Conservation (phyloP, 2,888 invertebrate species). For the Azorinus chamasolen region DNA sequence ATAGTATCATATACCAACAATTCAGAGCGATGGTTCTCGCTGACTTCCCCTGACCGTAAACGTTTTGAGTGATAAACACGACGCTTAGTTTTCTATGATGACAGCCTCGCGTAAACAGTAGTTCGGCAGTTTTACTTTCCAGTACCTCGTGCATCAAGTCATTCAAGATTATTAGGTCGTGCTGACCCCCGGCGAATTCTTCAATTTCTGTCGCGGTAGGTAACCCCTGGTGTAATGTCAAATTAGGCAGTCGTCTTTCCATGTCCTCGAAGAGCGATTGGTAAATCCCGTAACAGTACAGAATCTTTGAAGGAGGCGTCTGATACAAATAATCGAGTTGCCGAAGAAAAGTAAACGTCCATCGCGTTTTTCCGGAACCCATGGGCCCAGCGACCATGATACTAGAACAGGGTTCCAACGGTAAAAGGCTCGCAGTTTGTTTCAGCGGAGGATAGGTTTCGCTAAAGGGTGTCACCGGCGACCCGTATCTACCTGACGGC, state of each 20-base stretch:
- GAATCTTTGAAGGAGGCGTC: slow-evolving; percentile 8
- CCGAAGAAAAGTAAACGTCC: slow-evolving; percentile 22
- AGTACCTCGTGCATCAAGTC: slow-evolving; percentile 33
- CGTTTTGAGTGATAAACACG: slow-evolving; percentile 37
- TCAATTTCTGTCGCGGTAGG: slow-evolving; percentile 10
- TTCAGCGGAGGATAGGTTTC: too few species aligned
- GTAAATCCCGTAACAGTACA: slow-evolving; percentile 31
- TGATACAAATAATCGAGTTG: slow-evolving; percentile 17
- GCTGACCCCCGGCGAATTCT: slow-evolving; percentile 7
- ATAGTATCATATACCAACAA: slow-evolving; percentile 34
- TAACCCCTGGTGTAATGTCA: slow-evolving; percentile 18
- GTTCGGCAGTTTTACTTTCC: slow-evolving; percentile 12
- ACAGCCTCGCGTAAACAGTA: slow-evolving; percentile 35
- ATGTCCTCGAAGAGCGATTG: slow-evolving; percentile 25
- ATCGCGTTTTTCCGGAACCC: slow-evolving; percentile 36
- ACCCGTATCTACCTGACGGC: too few species aligned
- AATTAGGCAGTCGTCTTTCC: slow-evolving; percentile 12
- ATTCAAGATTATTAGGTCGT: slow-evolving; percentile 19
- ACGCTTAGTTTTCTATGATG: slow-evolving; percentile 36
- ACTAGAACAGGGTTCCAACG: slow-evolving; percentile 42
- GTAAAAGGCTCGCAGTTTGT: too few species aligned
- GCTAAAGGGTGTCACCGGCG: too few species aligned
- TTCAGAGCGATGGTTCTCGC: slow-evolving; percentile 39
- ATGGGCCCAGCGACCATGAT: slow-evolving; percentile 32
- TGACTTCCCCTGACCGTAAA: slow-evolving; percentile 29